These are phyloP conservation scores for Drosophila falleni DNA, from an alignment of 2,888 invertebrate species.

Conservation along the genomic window DNA sequence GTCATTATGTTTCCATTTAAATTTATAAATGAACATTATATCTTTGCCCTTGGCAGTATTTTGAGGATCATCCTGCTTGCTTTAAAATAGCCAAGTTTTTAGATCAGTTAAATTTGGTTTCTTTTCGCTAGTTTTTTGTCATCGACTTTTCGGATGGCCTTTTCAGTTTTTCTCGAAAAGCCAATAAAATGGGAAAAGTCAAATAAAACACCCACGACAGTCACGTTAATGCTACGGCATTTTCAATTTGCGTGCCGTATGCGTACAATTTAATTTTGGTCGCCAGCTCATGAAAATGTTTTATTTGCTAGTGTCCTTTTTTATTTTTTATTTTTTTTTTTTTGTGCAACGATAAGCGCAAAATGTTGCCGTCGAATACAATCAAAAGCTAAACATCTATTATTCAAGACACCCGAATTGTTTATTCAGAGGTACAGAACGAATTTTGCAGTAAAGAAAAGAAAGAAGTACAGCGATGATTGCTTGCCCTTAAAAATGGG, in stretches of 20 bases:
- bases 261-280: slow-evolving; percentile 58
- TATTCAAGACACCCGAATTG: slow-evolving; percentile 66
- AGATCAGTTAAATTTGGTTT: not conserved
- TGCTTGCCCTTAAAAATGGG: not conserved
- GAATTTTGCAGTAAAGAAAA: not conserved
- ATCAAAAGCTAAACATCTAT: slow-evolving; percentile 76
- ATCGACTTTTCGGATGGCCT: slow-evolving; percentile 11
- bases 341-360: slow-evolving; percentile 18
- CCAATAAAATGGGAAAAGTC: slow-evolving; percentile 42
- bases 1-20: not conserved
- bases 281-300: slow-evolving; percentile 37
- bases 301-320: slow-evolving; percentile 18
- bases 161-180: slow-evolving; percentile 33
- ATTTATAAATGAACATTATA: not conserved
- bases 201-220: slow-evolving; percentile 51
- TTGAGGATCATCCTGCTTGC: not conserved
- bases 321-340: slow-evolving; percentile 7
- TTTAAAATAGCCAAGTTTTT: not conserved
- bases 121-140: not conserved
- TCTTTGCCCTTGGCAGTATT: not conserved
- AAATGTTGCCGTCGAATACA: slow-evolving; percentile 64
- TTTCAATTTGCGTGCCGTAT: slow-evolving; percentile 65
- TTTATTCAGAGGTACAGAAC: slow-evolving; percentile 52
- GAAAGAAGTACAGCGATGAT: not conserved
- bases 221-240: slow-evolving; percentile 56